Base-by-base conservation (phyloP, 2,888 invertebrate genomes). In the Kryphioiulus occultus region DNA sequence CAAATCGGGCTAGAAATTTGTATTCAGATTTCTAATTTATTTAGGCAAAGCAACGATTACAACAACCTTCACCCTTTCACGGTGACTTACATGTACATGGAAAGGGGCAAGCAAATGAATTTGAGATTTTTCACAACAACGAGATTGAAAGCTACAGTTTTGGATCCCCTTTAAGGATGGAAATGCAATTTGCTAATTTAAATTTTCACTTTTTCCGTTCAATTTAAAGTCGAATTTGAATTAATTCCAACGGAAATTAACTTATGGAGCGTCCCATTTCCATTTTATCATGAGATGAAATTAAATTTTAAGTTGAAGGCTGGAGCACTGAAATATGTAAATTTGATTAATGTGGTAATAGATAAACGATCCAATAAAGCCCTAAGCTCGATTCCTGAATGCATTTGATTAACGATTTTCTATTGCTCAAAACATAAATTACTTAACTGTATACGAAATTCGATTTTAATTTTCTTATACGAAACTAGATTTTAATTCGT, bases 161-260 rank as follows among this genome's bases (percentile, higher is more conserved):
- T 68, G 59, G 59, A 22, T 68, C 26, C 59, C 7, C 59, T 68
- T 68, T 30, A 30, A 78, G 30, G 15, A 9, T 44, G 44, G 22
- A 78, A 78, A 78, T 78, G 78, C 30, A 78, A 78, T 78, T 78
- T 78, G 15, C 30, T 78, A 15, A 78, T 78, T 78, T 78, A 12
- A 78, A 78, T 78, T 78, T 78, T 78, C 78, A 78, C 78, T 78
- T 78, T 78, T 78, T 3, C 30, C 15, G 17, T 78, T 53, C 78
- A 78, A 78, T 78, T 78, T 78, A 78, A 15, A 78, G 30, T 30
- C 15, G 30, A 30, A 78, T 78, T 78, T 78, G 78, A 78, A 78
- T 78, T 78, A 78, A 78, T 78, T 78, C 15, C 15, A 3, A 30
- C 78, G 78, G 78, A 78, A 78, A 78, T 78, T 30, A 78, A 78